phyloP scores from a whole-genome alignment of 2,797 vertebrate species.

The Arrhamphus sclerolepis region DNA sequence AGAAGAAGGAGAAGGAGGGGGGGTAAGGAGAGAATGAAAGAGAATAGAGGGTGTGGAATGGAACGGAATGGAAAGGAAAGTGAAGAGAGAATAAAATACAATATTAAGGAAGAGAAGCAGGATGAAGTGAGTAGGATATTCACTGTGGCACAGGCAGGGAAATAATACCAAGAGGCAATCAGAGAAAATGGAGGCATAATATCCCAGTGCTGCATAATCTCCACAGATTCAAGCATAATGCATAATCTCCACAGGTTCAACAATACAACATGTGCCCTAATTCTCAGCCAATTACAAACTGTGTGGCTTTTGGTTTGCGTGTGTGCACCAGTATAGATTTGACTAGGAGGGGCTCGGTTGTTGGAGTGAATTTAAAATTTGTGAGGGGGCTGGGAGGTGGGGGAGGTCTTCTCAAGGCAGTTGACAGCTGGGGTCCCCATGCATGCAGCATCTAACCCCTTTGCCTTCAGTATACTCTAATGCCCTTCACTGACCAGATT shows the following conservation, averaged over 20 bases:
- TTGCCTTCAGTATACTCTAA: constrained; percentile 68
- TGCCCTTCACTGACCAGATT: constrained; percentile 85
- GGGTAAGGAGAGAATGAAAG: constrained; percentile 21
- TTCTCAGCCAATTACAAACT: constrained; percentile 71
- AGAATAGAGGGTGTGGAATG: constrained; percentile 29
- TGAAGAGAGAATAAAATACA: constrained; percentile 37
- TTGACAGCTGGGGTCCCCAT: constrained; percentile 75
- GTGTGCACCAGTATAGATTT: constrained; percentile 29
- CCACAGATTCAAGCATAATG: constrained; percentile 70
- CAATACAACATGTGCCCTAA: constrained; percentile 72
- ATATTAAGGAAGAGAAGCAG: constrained; percentile 33
- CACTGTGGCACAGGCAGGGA: constrained; percentile 32
- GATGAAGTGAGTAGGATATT: constrained; percentile 45
- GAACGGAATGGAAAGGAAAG: constrained; percentile 40
- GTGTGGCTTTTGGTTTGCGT: constrained; percentile 42
- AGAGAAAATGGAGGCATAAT: constrained; percentile 77
- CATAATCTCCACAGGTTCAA: constrained; percentile 79
- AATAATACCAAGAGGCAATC: constrained; percentile 72
- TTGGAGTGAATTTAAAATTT: constrained; percentile 41
- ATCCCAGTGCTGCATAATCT: constrained; percentile 71
- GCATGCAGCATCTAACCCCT: constrained; percentile 46
- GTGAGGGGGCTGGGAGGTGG: neutral
- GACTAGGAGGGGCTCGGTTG: constrained; percentile 27
- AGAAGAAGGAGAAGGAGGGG: constrained; percentile 33
- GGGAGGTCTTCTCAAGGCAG: constrained; percentile 48